Evolutionary conservation across 2,797 vertebrate genomes (phyloP).

Genomic region (Parauchenoglanis ngamensis): DNA sequence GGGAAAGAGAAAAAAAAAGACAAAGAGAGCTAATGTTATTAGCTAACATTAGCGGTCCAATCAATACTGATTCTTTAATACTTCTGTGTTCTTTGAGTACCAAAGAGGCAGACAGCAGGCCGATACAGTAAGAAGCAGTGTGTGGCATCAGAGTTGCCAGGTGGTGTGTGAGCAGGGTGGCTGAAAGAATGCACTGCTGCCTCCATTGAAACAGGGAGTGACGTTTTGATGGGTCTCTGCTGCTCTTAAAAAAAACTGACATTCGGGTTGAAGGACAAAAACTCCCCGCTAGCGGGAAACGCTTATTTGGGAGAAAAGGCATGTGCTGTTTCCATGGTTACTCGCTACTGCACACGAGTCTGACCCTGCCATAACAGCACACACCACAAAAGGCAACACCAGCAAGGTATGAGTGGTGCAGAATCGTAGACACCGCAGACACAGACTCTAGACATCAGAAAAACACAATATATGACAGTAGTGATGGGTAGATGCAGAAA

Average conservation of each 20-base stretch:
- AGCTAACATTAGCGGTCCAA: conserved; percentile 19
- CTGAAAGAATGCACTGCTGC: conserved; percentile 8
- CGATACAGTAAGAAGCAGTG: conserved; percentile 18
- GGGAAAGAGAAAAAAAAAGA: too few species aligned
- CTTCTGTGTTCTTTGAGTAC: conserved; percentile 8
- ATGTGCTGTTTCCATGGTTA: conserved; percentile 52
- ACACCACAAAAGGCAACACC: conserved; percentile 36
- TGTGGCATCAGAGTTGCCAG: conserved; percentile 21
- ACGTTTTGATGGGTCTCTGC: conserved; percentile 37
- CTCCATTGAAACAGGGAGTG: conserved; percentile 33
- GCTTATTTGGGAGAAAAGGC: conserved; percentile 42
- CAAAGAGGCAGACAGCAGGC: not conserved
- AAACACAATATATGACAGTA: not conserved
- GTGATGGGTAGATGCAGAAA: not conserved
- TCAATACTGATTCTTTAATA: conserved; percentile 23
- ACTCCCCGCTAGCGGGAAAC: conserved; percentile 29
- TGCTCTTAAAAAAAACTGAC: conserved; percentile 40
- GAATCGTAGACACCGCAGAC: not conserved
- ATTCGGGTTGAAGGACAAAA: conserved; percentile 49
- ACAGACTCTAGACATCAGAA: not conserved
- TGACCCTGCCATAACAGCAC: conserved; percentile 6
- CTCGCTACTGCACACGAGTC: conserved; percentile 17
- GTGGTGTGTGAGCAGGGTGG: conserved; percentile 29
- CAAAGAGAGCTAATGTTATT: not conserved
- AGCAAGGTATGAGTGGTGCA: not conserved